A percentile compares a stretch with the other conserved stretches of the same genome.
These are phyloP conservation scores for Capromys pilorides DNA, from an alignment of 2,797 vertebrate species.

Conservation along the genomic window DNA sequence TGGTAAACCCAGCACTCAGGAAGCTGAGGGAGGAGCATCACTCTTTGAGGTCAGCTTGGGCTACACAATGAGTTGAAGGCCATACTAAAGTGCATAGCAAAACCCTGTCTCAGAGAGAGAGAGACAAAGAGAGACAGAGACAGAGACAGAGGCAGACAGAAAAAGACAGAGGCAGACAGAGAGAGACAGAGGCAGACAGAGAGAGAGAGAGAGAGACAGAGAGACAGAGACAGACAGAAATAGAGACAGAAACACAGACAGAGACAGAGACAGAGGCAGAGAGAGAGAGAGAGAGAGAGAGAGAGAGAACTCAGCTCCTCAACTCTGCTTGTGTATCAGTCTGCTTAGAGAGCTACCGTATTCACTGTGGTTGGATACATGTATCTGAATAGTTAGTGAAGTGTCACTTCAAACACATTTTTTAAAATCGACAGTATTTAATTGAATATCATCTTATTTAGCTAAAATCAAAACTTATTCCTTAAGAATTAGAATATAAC, in stretches of 20 bases:
- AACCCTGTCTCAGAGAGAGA: too few species aligned
- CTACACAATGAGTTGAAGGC: too few species aligned
- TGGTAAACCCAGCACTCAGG: too few species aligned
- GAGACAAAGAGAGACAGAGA: too few species aligned
- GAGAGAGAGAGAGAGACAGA: background rate
- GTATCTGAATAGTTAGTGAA: background rate
- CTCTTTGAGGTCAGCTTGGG: too few species aligned
- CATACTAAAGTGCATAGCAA: too few species aligned
- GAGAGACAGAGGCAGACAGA: too few species aligned
- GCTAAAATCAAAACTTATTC: background rate
- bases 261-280: too few species aligned
- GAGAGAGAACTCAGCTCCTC: background rate
- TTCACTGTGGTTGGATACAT: background rate
- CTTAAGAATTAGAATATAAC: background rate
- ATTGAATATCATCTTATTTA: background rate
- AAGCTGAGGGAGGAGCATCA: too few species aligned
- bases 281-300: background rate
- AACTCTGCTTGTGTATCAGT: background rate
- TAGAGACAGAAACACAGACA: background rate
- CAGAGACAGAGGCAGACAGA: too few species aligned
- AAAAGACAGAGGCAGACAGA: background rate
- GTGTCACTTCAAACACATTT: background rate
- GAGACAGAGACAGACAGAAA: background rate
- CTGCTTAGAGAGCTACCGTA: background rate
- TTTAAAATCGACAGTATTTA: background rate